Percentiles rank a stretch among this genome's conserved stretches.
Conservation (phyloP, 2,888 invertebrate genomes). For the Mesoligia furuncula region DNA sequence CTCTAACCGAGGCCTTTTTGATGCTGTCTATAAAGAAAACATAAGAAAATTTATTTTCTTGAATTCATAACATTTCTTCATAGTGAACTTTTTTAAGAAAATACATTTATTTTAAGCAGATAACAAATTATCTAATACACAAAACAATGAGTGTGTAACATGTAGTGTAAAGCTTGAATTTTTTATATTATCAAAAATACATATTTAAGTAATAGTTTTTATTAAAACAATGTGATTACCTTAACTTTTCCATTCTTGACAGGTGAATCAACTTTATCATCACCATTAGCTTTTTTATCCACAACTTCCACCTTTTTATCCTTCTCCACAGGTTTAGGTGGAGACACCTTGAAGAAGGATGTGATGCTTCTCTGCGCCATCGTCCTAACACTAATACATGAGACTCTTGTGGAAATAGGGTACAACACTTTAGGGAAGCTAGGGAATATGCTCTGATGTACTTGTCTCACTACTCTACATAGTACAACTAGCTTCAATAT, state of each 20-base stretch:
- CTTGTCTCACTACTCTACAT: conserved; percentile 58
- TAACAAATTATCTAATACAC: neutral
- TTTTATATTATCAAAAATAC: neutral
- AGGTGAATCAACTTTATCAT: conserved; percentile 43
- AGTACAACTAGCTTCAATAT: conserved; percentile 49
- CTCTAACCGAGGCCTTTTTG: conserved; percentile 79
- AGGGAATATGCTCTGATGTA: conserved; percentile 10
- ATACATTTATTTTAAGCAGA: neutral
- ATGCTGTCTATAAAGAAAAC: conserved; percentile 70
- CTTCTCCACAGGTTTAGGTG: conserved; percentile 72
- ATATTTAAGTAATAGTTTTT: neutral
- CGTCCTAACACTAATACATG: conserved; percentile 53
- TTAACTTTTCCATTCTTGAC: conserved; percentile 61
- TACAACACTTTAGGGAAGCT: neutral
- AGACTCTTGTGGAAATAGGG: conserved; percentile 13
- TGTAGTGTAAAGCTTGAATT: neutral
- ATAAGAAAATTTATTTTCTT: neutral
- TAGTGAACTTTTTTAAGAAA: neutral
- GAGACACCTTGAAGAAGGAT: conserved; percentile 85
- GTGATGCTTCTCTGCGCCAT: conserved; percentile 88
- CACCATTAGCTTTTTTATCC: conserved; percentile 57
- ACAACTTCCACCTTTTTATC: conserved; percentile 18
- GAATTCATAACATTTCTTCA: neutral
- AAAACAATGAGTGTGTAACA: neutral
- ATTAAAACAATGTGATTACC: conserved; percentile 54